Percentiles rank a stretch among this genome's conserved stretches.
Evolutionary conservation across 2,888 invertebrate species (phyloP).

Genomic region (Copidosoma aretas): DNA sequence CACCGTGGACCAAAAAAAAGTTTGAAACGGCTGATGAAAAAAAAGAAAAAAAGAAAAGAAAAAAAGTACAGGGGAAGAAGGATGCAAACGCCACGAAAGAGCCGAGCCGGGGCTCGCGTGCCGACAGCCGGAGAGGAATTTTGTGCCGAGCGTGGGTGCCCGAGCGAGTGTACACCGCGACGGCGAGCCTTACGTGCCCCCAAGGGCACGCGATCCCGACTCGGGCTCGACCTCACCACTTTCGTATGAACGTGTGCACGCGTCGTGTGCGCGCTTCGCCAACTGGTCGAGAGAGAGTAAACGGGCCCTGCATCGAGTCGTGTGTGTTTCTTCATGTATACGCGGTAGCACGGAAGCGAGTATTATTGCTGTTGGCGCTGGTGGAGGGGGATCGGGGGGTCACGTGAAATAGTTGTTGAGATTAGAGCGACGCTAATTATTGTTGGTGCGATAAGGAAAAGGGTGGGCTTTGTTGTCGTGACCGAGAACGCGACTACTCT

Average conservation of each 20-base stretch:
- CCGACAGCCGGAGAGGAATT: neutral
- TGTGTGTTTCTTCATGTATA: no score
- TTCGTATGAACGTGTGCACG: no score
- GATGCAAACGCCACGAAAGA: neutral
- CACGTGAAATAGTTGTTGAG: neutral
- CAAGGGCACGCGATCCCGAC: slow-evolving; percentile 22
- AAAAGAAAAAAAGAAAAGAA: neutral
- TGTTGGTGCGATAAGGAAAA: no score
- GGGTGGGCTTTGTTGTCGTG: no score
- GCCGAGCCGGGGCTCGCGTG: slow-evolving; percentile 8
- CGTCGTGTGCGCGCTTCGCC: no score
- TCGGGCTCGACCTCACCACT: neutral
- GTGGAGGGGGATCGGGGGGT: no score
- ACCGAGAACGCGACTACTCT: no score
- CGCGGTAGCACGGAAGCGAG: no score
- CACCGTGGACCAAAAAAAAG: neutral
- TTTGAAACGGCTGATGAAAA: neutral
- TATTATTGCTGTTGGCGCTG: no score
- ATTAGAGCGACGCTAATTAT: slow-evolving; percentile 10
- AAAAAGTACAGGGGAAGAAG: slow-evolving; percentile 2
- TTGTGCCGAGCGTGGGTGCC: slow-evolving; percentile 17
- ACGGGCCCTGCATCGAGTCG: no score
- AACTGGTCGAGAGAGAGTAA: no score
- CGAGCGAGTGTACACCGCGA: no score
- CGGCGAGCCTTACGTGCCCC: neutral